A percentile compares a stretch with the other conserved stretches of the same genome.
These are phyloP conservation scores for Acleris holmiana DNA, from an alignment of 2,888 invertebrate genomes.

Conservation along the genomic window DNA sequence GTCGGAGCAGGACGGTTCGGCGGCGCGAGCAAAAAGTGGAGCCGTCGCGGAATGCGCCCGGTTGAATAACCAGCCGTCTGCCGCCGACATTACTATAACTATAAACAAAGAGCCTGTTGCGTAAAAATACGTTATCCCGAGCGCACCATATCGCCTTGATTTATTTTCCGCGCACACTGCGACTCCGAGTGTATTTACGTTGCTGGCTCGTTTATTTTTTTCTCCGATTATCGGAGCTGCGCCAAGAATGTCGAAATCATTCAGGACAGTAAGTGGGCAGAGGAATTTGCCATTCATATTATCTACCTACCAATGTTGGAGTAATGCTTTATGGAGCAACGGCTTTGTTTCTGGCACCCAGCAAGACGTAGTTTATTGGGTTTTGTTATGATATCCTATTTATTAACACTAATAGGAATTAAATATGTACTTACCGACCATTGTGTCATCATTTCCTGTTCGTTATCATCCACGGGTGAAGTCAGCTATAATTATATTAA, in stretches of 20 bases:
- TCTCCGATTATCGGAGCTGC: conserved; percentile 76
- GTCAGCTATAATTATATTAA: conserved; percentile 11
- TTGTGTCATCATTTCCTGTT: conserved; percentile 13
- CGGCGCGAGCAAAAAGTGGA: conserved; percentile 76
- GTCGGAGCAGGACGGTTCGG: conserved; percentile 43
- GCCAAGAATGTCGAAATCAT: conserved; percentile 85
- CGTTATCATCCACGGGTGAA: conserved; percentile 7
- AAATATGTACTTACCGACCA: not conserved
- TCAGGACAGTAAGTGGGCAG: conserved; percentile 82
- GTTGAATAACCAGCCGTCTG: conserved; percentile 82
- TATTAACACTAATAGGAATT: not conserved
- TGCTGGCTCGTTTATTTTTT: conserved; percentile 75
- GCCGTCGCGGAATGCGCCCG: conserved; percentile 80
- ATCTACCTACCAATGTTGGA: conserved; percentile 52
- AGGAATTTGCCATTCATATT: conserved; percentile 82
- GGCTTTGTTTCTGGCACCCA: not conserved
- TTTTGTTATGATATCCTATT: not conserved
- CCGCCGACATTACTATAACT: conserved; percentile 55
- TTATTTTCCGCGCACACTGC: conserved; percentile 73
- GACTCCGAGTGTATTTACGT: conserved; percentile 75
- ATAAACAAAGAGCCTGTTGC: conserved; percentile 80
- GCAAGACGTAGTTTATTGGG: conserved; percentile 1
- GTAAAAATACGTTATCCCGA: conserved; percentile 80
- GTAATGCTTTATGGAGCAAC: conserved; percentile 46
- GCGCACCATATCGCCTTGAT: conserved; percentile 68